A percentile compares a stretch with the other conserved stretches of the same genome.
phyloP scores from a whole-genome alignment of 1,140 invertebrate species.

The Bombus terrestris region DNA sequence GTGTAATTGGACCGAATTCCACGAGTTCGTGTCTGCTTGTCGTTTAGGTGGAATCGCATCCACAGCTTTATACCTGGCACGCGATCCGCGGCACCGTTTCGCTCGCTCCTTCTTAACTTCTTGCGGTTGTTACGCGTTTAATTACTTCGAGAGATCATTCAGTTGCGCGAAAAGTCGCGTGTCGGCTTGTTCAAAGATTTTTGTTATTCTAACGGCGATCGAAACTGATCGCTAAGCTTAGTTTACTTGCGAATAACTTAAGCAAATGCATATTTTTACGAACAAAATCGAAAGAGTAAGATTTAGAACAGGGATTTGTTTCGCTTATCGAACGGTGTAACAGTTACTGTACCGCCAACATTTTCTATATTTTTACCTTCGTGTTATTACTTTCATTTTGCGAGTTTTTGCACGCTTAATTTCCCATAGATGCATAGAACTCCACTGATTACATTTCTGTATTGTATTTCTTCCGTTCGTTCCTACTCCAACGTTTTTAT shows the following conservation, averaged over 20 bases:
- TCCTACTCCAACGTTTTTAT: neutral
- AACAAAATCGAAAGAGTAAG: too few relatives aligned
- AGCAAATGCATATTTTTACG: too few relatives aligned
- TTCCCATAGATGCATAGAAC: too few relatives aligned
- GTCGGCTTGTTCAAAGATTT: too few relatives aligned
- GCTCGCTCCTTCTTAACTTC: constrained; percentile 18
- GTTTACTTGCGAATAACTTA: too few relatives aligned
- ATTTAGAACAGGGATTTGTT: neutral
- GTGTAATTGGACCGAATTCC: constrained; percentile 65
- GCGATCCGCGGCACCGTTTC: constrained; percentile 23
- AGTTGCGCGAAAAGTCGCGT: neutral
- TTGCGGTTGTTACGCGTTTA: constrained; percentile 37
- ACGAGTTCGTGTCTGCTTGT: constrained; percentile 43
- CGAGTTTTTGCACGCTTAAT: too few relatives aligned
- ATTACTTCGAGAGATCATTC: constrained; percentile 24
- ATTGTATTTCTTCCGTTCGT: neutral
- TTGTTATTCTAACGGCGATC: neutral
- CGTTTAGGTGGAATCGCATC: constrained; percentile 38
- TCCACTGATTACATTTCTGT: too few relatives aligned
- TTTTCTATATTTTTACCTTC: too few relatives aligned
- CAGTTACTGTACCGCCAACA: too few relatives aligned
- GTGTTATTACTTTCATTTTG: too few relatives aligned
- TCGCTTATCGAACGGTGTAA: neutral
- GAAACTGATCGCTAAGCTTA: neutral
- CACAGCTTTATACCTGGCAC: constrained; percentile 54